phyloP scores from a whole-genome alignment of 2,113 vertebrate genomes.

The Apeltes quadracus region DNA sequence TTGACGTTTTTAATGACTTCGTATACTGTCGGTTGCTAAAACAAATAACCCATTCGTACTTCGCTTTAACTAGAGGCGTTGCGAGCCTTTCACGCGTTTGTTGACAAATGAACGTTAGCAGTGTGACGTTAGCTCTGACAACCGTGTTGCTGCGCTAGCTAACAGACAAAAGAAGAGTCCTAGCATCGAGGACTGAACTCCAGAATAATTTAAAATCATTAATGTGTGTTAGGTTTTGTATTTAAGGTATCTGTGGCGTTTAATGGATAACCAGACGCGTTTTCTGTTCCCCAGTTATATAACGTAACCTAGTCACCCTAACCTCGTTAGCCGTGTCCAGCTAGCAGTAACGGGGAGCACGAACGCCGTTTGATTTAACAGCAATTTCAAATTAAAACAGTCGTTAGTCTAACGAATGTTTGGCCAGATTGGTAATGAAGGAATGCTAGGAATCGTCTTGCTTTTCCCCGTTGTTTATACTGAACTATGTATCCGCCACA shows the following conservation, averaged over 20 bases:
- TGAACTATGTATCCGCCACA: not conserved
- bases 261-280: not conserved
- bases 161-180: constrained; percentile 53
- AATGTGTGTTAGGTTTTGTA: accelerated
- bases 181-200: not conserved
- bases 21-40: accelerated
- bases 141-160: constrained; percentile 6
- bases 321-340: not conserved
- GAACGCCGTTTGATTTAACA: not conserved
- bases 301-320: not conserved
- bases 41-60: accelerated
- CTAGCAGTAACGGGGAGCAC: constrained; percentile 12
- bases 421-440: not conserved
- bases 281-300: not conserved
- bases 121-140: not conserved
- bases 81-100: not conserved
- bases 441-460: not conserved
- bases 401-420: not conserved
- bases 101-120: constrained; percentile 3
- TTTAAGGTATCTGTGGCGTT: accelerated
- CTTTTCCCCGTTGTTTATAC: not conserved
- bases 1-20: accelerated
- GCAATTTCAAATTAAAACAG: not conserved
- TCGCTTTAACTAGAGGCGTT: not conserved
- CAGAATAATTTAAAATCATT: accelerated